A percentile compares a stretch with the other conserved stretches of the same genome.
phyloP scores from a whole-genome alignment of 1,140 invertebrate species.

The Brachionus manjavacas region DNA sequence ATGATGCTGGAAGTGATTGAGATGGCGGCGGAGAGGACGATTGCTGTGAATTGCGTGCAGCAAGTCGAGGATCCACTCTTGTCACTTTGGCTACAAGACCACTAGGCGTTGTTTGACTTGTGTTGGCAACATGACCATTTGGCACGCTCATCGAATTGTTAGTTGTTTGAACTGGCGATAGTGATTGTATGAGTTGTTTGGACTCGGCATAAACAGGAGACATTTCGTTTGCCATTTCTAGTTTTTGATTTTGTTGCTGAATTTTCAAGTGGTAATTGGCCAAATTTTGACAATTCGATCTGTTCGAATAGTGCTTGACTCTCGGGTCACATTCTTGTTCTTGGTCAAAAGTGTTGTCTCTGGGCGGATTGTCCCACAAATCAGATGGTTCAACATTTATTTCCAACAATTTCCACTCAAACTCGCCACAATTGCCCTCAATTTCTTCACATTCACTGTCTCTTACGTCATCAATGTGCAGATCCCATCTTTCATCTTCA shows the following conservation, averaged over 20 bases:
- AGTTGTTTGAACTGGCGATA: not conserved
- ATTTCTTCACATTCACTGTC: conserved; percentile 12
- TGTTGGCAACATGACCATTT: not conserved
- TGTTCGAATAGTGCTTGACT: conserved; percentile 27
- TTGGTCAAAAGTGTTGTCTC: not conserved
- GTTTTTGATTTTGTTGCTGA: conserved; percentile 11
- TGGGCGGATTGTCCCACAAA: conserved; percentile 13
- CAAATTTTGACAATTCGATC: conserved; percentile 20
- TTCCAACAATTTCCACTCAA: not conserved
- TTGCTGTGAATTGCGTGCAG: not conserved
- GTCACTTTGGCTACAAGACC: not conserved
- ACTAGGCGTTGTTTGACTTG: not conserved
- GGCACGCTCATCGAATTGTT: not conserved
- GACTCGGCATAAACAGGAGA: conserved; percentile 17
- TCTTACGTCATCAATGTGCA: conserved; percentile 7
- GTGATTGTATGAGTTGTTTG: not conserved
- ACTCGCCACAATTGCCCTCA: not conserved
- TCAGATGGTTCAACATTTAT: conserved; percentile 10
- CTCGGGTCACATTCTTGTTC: conserved; percentile 29
- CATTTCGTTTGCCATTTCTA: not conserved
- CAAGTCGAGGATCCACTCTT: not conserved
- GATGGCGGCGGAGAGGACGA: not conserved
- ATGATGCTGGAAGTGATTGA: not conserved
- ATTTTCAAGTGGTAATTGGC: conserved; percentile 34
- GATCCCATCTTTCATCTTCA: not conserved